Conservation (phyloP, 2,888 invertebrate genomes). For the Pachydiplax longipennis region DNA sequence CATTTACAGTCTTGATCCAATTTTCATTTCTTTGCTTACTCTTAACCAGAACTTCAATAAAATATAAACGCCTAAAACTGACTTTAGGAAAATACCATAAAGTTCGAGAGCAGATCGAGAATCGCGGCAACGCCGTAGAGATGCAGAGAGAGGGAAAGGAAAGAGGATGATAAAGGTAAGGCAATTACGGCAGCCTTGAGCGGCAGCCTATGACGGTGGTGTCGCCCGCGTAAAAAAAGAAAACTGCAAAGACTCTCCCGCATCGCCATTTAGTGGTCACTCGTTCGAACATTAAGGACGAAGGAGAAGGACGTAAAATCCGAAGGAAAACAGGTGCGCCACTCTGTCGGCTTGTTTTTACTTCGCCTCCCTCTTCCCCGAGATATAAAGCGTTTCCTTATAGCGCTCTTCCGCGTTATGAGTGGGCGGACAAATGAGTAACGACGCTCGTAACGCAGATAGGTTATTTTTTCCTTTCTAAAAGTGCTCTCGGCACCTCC, state of each 20-base stretch:
- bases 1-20: no score
- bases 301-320: background rate
- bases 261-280: conserved; percentile 2
- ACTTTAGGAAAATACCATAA: no score
- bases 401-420: background rate
- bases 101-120: no score
- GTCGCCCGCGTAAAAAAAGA: background rate
- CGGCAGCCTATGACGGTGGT: background rate
- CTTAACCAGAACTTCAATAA: no score
- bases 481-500: background rate
- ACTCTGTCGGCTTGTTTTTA: background rate
- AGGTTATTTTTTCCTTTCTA: background rate
- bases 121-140: background rate
- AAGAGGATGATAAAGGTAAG: background rate
- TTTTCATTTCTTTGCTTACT: no score
- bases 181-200: background rate
- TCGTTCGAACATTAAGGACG: conserved; percentile 4
- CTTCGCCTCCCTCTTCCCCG: background rate
- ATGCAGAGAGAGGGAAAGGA: background rate
- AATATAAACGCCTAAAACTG: no score
- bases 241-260: background rate
- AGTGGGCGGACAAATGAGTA: background rate
- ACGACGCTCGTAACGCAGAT: background rate
- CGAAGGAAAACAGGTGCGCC: background rate
- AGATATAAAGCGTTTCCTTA: background rate